Evolutionary conservation across 2,113 vertebrate genomes (phyloP).

Genomic region (Crotophaga sulcirostris): DNA sequence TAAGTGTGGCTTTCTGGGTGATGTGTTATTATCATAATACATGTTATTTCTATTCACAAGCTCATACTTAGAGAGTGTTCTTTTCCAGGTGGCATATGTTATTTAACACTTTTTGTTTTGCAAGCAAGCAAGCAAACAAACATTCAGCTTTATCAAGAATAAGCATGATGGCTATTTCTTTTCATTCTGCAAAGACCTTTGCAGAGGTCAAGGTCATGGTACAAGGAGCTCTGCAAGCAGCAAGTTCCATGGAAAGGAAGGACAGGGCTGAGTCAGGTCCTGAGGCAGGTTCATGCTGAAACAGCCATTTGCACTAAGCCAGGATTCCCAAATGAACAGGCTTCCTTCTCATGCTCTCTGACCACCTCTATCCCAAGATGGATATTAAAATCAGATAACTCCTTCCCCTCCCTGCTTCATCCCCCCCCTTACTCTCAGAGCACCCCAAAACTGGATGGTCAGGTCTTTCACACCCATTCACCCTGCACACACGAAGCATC

Average conservation of each 20-base stretch:
- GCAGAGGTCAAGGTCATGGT: neutral
- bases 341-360: neutral
- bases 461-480: neutral
- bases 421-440: neutral
- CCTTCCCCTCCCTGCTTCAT: neutral
- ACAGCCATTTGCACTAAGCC: neutral
- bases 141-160: neutral
- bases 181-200: neutral
- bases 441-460: neutral
- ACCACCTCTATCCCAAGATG: neutral
- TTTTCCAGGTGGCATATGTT: conserved; percentile 7
- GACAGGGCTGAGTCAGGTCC: neutral
- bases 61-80: neutral
- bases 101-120: neutral
- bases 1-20: neutral
- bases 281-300: neutral
- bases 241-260: neutral
- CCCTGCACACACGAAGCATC: neutral
- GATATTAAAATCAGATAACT: neutral
- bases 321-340: neutral
- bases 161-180: neutral
- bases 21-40: neutral
- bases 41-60: neutral
- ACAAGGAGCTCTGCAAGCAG: neutral
- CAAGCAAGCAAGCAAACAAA: neutral